Percentiles rank a stretch among this genome's conserved stretches.
Evolutionary conservation across 2,797 vertebrate species (phyloP).

Genomic region (Etheostoma nigrum): DNA sequence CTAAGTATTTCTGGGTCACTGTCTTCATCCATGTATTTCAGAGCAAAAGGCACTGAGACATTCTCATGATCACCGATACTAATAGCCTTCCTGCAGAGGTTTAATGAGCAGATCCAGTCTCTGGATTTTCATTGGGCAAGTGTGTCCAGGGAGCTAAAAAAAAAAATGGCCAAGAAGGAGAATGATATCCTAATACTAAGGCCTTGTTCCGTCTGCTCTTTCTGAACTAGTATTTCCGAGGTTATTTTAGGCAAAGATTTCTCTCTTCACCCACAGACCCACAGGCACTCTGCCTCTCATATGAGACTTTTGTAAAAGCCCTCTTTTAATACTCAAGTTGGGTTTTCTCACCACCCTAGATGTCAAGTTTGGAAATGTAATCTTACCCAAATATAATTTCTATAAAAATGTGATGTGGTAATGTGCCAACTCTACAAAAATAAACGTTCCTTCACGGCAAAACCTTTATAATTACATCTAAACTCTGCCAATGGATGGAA

Average conservation of each 20-base stretch:
- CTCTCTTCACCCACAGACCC: constrained; percentile 39
- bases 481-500: constrained; percentile 44
- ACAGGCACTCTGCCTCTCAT: constrained; percentile 39
- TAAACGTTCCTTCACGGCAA: constrained; percentile 59
- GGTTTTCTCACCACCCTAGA: constrained; percentile 58
- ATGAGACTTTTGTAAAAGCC: constrained; percentile 42
- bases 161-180: constrained; percentile 41
- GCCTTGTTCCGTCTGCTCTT: constrained; percentile 51
- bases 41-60: constrained; percentile 44
- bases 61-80: constrained; percentile 65
- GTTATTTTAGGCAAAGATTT: constrained; percentile 56
- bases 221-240: constrained; percentile 39
- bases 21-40: constrained; percentile 51
- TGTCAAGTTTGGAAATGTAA: constrained; percentile 65
- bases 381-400: constrained; percentile 67
- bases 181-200: constrained; percentile 38
- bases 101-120: constrained; percentile 57
- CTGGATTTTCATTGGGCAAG: constrained; percentile 55
- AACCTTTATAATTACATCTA: constrained; percentile 50
- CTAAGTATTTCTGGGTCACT: constrained; percentile 63
- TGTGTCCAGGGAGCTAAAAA: constrained; percentile 43
- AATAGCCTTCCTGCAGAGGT: constrained; percentile 60
- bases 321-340: constrained; percentile 52
- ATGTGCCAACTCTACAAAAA: constrained; percentile 65
- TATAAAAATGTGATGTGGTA: constrained; percentile 50